Evolutionary conservation across 2,888 invertebrate genomes (phyloP).

Genomic region (Drosophila sordidula): DNA sequence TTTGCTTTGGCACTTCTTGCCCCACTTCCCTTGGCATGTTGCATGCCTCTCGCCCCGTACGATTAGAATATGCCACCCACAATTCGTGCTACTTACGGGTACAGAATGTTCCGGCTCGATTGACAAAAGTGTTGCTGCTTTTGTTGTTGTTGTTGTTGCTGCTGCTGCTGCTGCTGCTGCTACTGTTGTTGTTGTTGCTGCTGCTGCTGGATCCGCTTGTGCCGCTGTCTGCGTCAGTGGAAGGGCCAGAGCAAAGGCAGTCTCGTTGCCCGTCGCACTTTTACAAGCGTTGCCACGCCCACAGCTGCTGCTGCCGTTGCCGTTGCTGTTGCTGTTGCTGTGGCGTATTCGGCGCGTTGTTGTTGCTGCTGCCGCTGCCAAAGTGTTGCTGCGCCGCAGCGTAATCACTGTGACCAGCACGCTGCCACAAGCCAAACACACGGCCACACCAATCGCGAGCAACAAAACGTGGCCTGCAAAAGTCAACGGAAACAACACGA

Average conservation of each 20-base stretch:
- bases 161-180: slow-evolving; percentile 69
- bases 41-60: background rate
- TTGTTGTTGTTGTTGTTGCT: slow-evolving; percentile 61
- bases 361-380: slow-evolving; percentile 60
- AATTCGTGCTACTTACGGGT: slow-evolving; percentile 83
- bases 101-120: slow-evolving; percentile 86
- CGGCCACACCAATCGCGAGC: slow-evolving; percentile 81
- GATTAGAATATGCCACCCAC: slow-evolving; percentile 19
- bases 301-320: slow-evolving; percentile 19
- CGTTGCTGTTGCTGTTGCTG: slow-evolving; percentile 38
- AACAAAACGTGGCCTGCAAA: slow-evolving; percentile 79
- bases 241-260: slow-evolving; percentile 84
- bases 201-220: slow-evolving; percentile 35
- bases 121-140: slow-evolving; percentile 82
- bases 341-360: slow-evolving; percentile 62
- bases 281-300: slow-evolving; percentile 43
- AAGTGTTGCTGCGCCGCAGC: slow-evolving; percentile 66
- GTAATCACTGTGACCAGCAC: slow-evolving; percentile 80
- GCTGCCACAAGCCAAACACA: slow-evolving; percentile 82
- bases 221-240: slow-evolving; percentile 77
- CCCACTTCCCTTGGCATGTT: slow-evolving; percentile 13
- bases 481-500: background rate
- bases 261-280: slow-evolving; percentile 50
- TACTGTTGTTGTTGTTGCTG: slow-evolving; percentile 42
- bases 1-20: slow-evolving; percentile 7